Base-by-base conservation (phyloP, 2,888 invertebrate genomes). In the Caenorhabditis sinica region DNA sequence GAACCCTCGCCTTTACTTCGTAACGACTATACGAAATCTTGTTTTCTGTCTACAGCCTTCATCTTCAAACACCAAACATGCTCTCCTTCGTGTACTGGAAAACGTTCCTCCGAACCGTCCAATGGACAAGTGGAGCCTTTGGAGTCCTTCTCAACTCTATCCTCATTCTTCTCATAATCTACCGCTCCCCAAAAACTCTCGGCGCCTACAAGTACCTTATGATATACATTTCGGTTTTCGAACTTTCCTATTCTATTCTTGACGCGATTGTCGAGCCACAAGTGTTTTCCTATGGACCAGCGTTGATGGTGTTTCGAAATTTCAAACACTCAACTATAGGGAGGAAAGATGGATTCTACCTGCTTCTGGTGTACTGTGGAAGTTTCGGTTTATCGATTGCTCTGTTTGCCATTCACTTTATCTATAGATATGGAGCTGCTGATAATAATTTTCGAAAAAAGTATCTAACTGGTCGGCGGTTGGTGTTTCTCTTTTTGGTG, bases 181-280 rank as follows among this genome's bases (percentile, higher is more conserved):
- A 30, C 28, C 56, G 45, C 3, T 75, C 75, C 25, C 75, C 75
- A 28, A 40, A 40, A 20, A 13, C 23, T 9, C 13, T 75, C 0
- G 75, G 75, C 17, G 51, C 25, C 30, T 75, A 75, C 43, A 75
- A 75, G 56, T 75, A 75, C 20, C 66, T 75, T 6, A 75, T 75
- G 75, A 36, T 75, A 20, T 75, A 75, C 66, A 75, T 65, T 17
- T 15, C 40, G 2, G 0, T n/a, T 1, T 61, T 63, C 63, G 74
- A 74, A 28, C 20, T 33, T 1, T n/a, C 53, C 11, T 74, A 74
- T 20, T 36, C 65, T 1, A 36, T 74, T 11, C 28, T 43, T 13
- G 40, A 74, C n/a, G 45, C 40, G 1, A 25, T 61, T 15, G 40
- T 20, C 13, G 65, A 63, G 40, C 40, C 53, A 0, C 25, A 28